Evolutionary conservation across 2,888 invertebrate genomes (phyloP).

Genomic region (Cerastis rubricosa): DNA sequence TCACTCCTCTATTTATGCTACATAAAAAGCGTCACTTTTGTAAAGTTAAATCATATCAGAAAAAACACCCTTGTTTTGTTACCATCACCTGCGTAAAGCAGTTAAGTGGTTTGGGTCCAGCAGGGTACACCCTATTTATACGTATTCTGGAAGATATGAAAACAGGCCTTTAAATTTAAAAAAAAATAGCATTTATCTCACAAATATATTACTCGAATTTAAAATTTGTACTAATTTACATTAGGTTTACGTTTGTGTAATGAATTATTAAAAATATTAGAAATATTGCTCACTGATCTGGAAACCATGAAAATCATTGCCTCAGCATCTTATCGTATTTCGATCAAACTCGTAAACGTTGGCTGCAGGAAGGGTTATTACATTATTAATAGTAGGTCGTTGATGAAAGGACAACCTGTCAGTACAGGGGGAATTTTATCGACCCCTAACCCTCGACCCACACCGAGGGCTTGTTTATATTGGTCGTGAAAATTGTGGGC

Average conservation of each 20-base stretch:
- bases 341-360: constrained; percentile 35
- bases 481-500: constrained; percentile 49
- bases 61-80: background rate
- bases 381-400: constrained; percentile 38
- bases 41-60: background rate
- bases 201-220: background rate
- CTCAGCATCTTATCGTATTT: constrained; percentile 13
- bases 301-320: background rate
- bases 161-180: background rate
- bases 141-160: background rate
- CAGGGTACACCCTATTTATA: background rate
- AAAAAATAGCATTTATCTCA: background rate
- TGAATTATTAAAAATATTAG: no score
- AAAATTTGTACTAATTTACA: background rate
- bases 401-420: constrained; percentile 50
- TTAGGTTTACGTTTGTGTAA: background rate
- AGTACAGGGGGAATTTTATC: constrained; percentile 36
- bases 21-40: background rate
- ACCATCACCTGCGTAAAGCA: background rate
- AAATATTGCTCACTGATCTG: background rate
- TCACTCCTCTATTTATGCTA: background rate
- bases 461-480: constrained; percentile 41
- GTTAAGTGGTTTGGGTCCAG: background rate
- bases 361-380: constrained; percentile 24
- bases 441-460: constrained; percentile 27